Base-by-base conservation (phyloP, 2,888 invertebrate species). In the Flabesymbios commensalis region DNA sequence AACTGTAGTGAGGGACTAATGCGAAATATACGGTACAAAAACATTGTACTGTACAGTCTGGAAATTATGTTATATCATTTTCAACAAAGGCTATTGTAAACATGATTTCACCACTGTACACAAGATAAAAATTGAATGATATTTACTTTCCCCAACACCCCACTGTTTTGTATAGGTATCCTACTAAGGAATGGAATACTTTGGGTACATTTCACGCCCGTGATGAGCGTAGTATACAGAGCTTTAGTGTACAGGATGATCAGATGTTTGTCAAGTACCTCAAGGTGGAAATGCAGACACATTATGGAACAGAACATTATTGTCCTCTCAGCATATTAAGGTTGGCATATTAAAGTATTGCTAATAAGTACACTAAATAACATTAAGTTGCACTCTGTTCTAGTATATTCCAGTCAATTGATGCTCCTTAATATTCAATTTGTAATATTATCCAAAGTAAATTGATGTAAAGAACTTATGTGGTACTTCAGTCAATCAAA, bases 241-340 rank as follows among this genome's bases (percentile, higher is more conserved):
- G 88, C 71, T 96, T 95, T 77, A 88, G 89, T 69, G 83, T 94
- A 19, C 49, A n/a, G 2, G 57, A 59, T n/a, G 59, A 58, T 3
- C 73, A 76, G 29, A 72, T 74, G 33, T 73, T 63, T 56, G 63
- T 66, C 19, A 74, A 75, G 56, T 75, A 70, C 61, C 58, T 75
- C 41, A 74, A 83, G 82, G 78, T 88, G 45, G 98, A 99, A 76
- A 87, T 99, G 76, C 87, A 92, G 67, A 92, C 94, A 41, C 95
- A 99, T 82, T 93, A 96, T 81, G 97, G 98, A 24, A 90, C 90
- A 7, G 98, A 99, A 83, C 98, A 99, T 81, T 99, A 92, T 81
- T 99, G 99, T 80, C 98, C 99, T 0, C 87, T 99, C 67, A 96
- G 95, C n/a, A 86, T 96, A 53, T 92, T 99, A 81, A 76, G 75